Percentiles rank a stretch among this genome's conserved stretches.
Evolutionary conservation across 2,113 vertebrate genomes (phyloP).

Genomic region (Chaenocephalus aceratus): DNA sequence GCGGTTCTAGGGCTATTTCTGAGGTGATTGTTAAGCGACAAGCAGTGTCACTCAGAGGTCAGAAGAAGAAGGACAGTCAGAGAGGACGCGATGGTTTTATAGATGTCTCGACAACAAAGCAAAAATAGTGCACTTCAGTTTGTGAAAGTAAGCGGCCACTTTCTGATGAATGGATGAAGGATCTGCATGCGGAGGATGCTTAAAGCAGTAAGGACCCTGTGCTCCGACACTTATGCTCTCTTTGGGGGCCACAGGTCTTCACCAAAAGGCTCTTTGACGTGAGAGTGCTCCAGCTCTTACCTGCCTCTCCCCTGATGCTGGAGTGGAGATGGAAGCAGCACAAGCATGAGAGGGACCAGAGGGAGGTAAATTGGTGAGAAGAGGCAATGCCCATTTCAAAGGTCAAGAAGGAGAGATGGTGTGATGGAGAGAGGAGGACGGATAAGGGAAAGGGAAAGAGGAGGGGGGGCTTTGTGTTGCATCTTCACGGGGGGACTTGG

Average conservation of each 20-base stretch:
- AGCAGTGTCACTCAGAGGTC: conserved; percentile 78
- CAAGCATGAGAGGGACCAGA: conserved; percentile 71
- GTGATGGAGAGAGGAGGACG: conserved; percentile 66
- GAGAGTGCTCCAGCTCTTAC: conserved; percentile 77
- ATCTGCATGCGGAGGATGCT: conserved; percentile 94
- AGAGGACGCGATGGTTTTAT: conserved; percentile 31
- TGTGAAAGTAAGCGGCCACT: conserved; percentile 79
- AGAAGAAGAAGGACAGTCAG: conserved; percentile 71
- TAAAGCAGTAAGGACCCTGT: conserved; percentile 80
- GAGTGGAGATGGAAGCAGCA: conserved; percentile 70
- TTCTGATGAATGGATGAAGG: conserved; percentile 89
- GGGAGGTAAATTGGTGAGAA: conserved; percentile 79
- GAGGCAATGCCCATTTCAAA: conserved; percentile 80
- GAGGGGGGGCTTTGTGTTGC: conserved; percentile 55
- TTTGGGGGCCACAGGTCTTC: conserved; percentile 55
- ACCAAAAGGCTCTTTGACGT: conserved; percentile 85
- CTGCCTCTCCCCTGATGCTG: conserved; percentile 73
- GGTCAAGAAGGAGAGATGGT: conserved; percentile 80
- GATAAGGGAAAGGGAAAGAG: conserved; percentile 23
- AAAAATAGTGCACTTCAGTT: conserved; percentile 46
- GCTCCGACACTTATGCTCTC: conserved; percentile 60
- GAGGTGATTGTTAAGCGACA: conserved; percentile 85
- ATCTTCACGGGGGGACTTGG: conserved; percentile 61
- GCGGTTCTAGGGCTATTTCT: conserved; percentile 89
- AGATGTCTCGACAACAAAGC: conserved; percentile 41